Evolutionary conservation across 2,113 vertebrate genomes (phyloP), one percentile per base, ranked within the genome.

Genomic region (Scatophagus argus): DNA sequence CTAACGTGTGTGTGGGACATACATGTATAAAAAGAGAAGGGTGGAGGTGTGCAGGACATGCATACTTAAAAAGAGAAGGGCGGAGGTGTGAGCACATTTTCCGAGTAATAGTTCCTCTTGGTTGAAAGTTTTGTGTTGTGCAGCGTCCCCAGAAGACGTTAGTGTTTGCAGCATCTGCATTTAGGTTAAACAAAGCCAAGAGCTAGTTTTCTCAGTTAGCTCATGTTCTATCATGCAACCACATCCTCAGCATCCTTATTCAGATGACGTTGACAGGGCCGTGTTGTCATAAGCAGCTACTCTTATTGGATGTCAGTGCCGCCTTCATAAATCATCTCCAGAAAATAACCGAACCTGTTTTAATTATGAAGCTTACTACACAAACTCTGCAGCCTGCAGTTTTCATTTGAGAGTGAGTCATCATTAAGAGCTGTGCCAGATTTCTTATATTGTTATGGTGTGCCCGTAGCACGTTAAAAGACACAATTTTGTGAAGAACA

Each of bases 161-260:
- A 25, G 13, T 16, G 17, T 34, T 23, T 17, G 27, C n/a, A 31
- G 21, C 38, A 9, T 47, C n/a, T 41, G 23, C 29, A 54, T 46
- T 21, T 46, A 34, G 32, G 16, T 1, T 10, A 43, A 73, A 34
- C 29, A 16, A 17, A 60, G 46, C 4, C 13, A 1, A 17, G 8
- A 39, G 25, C 14, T 52, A 44, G 14, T 64, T 47, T 25, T 54
- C 25, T 32, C 12, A 8, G 34, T 25, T 29, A 23, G 64, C 47
- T 74, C 69, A 44, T 23, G 61, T 82, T 76, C 56, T 55, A 16
- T 44, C 17, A 36, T 56, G 74, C 79, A 79, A 85, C 63, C 38
- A 9, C 34, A 84, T 58, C 41, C 62, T 44, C 6, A 19, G 44
- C 47, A 43, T 64, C 62, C 67, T 77, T 43, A 62, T 44, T 71